A percentile compares a stretch with the other conserved stretches of the same genome.
These are phyloP conservation scores for Caenorhabditis sp. DNA, from an alignment of 2,888 invertebrate species.

Conservation along the genomic window DNA sequence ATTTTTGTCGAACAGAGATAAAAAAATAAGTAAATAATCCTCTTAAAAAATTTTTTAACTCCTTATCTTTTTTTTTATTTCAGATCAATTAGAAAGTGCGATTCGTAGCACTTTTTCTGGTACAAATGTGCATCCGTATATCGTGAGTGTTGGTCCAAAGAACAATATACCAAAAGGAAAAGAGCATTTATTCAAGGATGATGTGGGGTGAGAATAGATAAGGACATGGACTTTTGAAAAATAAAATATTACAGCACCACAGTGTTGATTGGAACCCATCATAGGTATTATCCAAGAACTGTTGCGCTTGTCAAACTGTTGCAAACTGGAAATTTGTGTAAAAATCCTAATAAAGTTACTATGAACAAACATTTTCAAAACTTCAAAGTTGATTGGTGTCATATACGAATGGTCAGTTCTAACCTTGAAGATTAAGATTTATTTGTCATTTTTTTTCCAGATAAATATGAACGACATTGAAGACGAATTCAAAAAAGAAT, in stretches of 20 bases:
- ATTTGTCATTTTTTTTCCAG: constrained; percentile 12
- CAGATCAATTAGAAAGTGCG: constrained; percentile 54
- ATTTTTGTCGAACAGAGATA: constrained; percentile 53
- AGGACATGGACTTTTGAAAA: neutral
- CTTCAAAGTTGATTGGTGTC: constrained; percentile 68
- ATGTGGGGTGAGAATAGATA: constrained; percentile 33
- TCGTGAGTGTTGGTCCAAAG: constrained; percentile 56
- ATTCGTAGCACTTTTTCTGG: constrained; percentile 63
- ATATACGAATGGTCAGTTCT: constrained; percentile 55
- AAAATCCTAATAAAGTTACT: constrained; percentile 21
- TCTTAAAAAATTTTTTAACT: neutral
- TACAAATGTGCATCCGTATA: constrained; percentile 65
- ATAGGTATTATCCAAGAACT: constrained; percentile 48
- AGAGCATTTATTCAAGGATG: constrained; percentile 40
- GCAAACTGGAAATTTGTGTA: constrained; percentile 33
- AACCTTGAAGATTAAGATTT: neutral
- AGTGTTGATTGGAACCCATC: constrained; percentile 52
- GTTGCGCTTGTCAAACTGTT: constrained; percentile 38
- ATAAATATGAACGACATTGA: constrained; percentile 18
- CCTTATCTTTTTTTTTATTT: neutral
- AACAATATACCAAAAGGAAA: constrained; percentile 38
- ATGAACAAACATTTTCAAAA: constrained; percentile 61
- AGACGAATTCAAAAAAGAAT: neutral
- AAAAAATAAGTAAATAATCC: constrained; percentile 43
- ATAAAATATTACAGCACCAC: constrained; percentile 33